Percentiles rank a stretch among this genome's conserved stretches.
phyloP scores from a whole-genome alignment of 2,888 invertebrate genomes.

The Spilarctia lutea region DNA sequence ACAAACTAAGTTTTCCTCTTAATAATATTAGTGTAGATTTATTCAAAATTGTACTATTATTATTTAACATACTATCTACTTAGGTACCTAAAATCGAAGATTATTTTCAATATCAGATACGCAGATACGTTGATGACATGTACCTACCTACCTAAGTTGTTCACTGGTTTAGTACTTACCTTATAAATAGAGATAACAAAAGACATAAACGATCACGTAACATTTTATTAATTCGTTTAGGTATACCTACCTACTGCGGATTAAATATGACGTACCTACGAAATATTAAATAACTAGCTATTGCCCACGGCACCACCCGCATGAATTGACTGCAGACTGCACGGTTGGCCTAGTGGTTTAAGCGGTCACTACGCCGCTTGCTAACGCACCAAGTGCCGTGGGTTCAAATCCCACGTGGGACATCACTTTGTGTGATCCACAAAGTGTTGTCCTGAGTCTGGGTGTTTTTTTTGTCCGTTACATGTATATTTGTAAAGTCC shows the following conservation, averaged over 20 bases:
- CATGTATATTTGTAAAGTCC: no score
- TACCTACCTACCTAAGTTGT: background rate
- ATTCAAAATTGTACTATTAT: background rate
- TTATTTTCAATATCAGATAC: background rate
- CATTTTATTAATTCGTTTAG: slow-evolving; percentile 1
- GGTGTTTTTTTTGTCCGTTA: no score
- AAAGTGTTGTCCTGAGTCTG: no score
- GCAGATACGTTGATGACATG: background rate
- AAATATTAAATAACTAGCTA: background rate
- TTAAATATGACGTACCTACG: background rate
- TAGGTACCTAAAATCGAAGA: background rate
- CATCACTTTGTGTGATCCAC: no score
- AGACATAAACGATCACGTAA: slow-evolving; percentile 1
- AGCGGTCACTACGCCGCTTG: no score
- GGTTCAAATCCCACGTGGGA: no score
- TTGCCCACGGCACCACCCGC: no score
- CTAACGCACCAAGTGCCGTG: no score
- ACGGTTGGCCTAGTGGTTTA: no score
- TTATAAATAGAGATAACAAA: background rate
- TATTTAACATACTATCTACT: background rate
- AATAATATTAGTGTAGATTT: no score
- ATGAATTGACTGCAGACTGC: no score
- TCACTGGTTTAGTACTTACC: background rate
- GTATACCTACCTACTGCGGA: background rate
- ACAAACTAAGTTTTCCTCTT: no score